phyloP scores from a whole-genome alignment of 2,888 invertebrate genomes.

The Brenthis hecate region DNA sequence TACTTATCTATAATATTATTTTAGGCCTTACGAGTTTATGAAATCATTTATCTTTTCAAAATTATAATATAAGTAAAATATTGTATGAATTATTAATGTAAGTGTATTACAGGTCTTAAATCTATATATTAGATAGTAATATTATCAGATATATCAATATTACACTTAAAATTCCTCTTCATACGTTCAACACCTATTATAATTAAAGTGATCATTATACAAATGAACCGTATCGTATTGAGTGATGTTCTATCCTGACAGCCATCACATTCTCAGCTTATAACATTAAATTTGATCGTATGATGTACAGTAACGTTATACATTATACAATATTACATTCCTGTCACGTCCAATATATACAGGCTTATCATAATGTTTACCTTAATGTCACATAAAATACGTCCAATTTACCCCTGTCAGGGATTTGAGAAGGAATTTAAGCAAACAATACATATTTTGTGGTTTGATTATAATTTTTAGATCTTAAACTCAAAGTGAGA shows the following conservation, averaged over 20 bases:
- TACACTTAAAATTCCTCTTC: no score
- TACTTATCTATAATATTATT: no score
- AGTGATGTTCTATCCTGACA: constrained; percentile 37
- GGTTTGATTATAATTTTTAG: constrained; percentile 19
- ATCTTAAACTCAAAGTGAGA: constrained; percentile 1
- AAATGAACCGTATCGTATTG: constrained; percentile 20
- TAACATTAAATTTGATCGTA: constrained; percentile 57
- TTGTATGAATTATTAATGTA: no score
- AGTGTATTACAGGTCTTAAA: no score
- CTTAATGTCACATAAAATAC: constrained; percentile 63
- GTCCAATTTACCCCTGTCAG: constrained; percentile 67
- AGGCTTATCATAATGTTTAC: constrained; percentile 65
- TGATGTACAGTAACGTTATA: constrained; percentile 62
- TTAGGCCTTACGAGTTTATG: no score
- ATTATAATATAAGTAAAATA: no score
- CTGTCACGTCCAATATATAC: constrained; percentile 60
- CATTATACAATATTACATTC: constrained; percentile 72
- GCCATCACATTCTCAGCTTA: constrained; percentile 49
- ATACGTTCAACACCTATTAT: constrained; percentile 7
- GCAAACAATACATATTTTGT: constrained; percentile 27
- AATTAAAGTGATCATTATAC: constrained; percentile 14
- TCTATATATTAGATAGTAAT: no score
- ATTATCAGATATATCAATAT: no score
- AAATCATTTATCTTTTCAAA: no score
- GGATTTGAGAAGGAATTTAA: constrained; percentile 43